Base-by-base conservation (phyloP, 2,888 invertebrate genomes). In the Encarsia formosa region DNA sequence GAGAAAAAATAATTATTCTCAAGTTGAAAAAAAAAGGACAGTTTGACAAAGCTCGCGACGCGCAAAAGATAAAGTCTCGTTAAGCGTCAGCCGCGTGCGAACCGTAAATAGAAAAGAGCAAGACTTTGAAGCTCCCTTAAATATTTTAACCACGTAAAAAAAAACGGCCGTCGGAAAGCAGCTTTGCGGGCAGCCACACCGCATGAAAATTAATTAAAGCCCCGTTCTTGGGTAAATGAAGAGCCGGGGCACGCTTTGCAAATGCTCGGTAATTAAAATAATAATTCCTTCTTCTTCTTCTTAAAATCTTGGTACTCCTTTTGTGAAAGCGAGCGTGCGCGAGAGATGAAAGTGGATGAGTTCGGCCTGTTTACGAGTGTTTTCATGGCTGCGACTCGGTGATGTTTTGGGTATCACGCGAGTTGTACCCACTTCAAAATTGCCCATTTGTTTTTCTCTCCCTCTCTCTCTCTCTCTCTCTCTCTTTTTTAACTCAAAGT, bases 201-300 rank as follows among this genome's bases (percentile, higher is more conserved):
- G 39, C 49, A 51, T 51, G 48, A 39, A 55, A 52, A 52, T 55
- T 55, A 55, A 55, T 55, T 54, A 54, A 40, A 54, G 43, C 43
- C 46, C 32, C 42, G 37, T 22, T 24, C 24, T 26, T 20, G 31
- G 48, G 22, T 51, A 48, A 51, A 51, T 45, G 55, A 55, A 55
- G 55, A 48, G 55, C 35, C 38, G 37, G 26, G 20, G 24, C 15
- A 23, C 16, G 54, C 48, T 47, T 9, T 13, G 40, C 19, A 26
- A 42, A 34, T 29, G 38, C 49, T 42, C 37, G 47, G 46, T 47
- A 56, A 49, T 56, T 56, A 52, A 56, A 52, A 49, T 56, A 49
- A 56, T 56, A 49, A 56, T 52, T 52, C 26, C 37, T 56, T 49
- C 41, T 41, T 18, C 6, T 4, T 15, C 32, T 5, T 8, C 29